phyloP scores from a whole-genome alignment of 2,113 vertebrate species.

The Myxocyprinus asiaticus region DNA sequence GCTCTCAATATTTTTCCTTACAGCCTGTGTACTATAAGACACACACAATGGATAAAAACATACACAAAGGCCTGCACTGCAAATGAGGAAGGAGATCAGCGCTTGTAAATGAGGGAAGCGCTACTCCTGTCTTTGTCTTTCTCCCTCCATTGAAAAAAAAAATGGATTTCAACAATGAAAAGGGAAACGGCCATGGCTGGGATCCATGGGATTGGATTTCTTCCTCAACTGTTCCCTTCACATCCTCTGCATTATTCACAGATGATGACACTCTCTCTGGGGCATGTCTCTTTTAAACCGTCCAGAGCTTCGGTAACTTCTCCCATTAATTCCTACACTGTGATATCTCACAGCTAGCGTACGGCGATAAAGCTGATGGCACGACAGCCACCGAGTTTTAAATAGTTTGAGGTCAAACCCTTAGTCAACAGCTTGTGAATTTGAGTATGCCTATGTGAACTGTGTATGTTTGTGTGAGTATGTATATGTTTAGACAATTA shows the following conservation, averaged over 20 bases:
- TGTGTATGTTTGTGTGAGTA: too few relatives aligned
- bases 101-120: constrained; percentile 68
- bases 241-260: constrained; percentile 56
- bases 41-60: constrained; percentile 25
- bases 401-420: background rate
- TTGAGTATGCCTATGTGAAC: background rate
- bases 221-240: constrained; percentile 40
- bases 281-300: constrained; percentile 8
- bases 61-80: constrained; percentile 9
- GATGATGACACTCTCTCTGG: constrained; percentile 45
- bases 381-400: background rate
- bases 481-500: constrained; percentile 15
- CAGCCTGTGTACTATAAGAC: background rate
- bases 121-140: constrained; percentile 54
- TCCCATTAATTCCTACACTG: constrained; percentile 39
- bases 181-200: constrained; percentile 44
- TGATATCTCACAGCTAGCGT: constrained; percentile 20
- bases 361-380: constrained; percentile 23
- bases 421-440: background rate
- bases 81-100: constrained; percentile 49
- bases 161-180: constrained; percentile 63
- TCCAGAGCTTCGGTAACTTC: background rate
- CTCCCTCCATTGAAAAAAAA: constrained; percentile 12
- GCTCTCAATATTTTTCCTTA: constrained; percentile 25
- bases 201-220: constrained; percentile 51